Evolutionary conservation across 2,888 invertebrate species (phyloP).

Genomic region (Glyphotaelius pellucidus): DNA sequence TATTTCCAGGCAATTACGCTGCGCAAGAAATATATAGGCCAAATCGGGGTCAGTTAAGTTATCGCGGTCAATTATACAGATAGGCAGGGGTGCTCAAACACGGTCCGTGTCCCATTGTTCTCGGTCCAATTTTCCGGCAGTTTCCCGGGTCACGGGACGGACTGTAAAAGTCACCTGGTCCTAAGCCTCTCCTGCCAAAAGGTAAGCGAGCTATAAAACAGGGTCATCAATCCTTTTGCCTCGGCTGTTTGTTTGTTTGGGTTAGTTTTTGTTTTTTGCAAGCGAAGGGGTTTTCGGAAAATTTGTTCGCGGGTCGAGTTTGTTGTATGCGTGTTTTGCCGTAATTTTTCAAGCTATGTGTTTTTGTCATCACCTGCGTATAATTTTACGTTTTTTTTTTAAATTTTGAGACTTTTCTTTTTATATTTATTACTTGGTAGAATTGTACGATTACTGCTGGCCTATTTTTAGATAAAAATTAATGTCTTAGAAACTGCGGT

Average conservation of each 20-base stretch:
- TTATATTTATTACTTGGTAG: neutral
- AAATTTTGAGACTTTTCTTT: neutral
- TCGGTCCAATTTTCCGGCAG: neutral
- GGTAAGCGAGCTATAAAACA: neutral
- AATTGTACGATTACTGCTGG: neutral
- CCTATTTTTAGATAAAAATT: neutral
- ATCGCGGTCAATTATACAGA: conserved; percentile 4
- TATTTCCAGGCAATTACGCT: neutral
- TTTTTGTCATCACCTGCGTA: neutral
- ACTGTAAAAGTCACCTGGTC: conserved; percentile 3
- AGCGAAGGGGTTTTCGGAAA: neutral
- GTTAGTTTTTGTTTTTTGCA: neutral
- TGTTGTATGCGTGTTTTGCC: neutral
- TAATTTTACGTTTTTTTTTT: neutral
- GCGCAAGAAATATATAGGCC: neutral
- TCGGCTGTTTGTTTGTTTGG: neutral
- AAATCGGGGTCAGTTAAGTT: neutral
- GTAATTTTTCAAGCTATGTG: neutral
- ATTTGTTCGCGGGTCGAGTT: neutral
- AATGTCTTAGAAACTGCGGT: neutral
- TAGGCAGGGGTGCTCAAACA: neutral
- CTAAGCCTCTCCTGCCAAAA: neutral
- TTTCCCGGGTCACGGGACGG: conserved; percentile 4
- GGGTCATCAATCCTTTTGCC: neutral
- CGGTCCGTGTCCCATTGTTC: neutral